A percentile compares a stretch with the other conserved stretches of the same genome.
phyloP scores from a whole-genome alignment of 2,113 vertebrate genomes.

The Crypturellus undulatus region DNA sequence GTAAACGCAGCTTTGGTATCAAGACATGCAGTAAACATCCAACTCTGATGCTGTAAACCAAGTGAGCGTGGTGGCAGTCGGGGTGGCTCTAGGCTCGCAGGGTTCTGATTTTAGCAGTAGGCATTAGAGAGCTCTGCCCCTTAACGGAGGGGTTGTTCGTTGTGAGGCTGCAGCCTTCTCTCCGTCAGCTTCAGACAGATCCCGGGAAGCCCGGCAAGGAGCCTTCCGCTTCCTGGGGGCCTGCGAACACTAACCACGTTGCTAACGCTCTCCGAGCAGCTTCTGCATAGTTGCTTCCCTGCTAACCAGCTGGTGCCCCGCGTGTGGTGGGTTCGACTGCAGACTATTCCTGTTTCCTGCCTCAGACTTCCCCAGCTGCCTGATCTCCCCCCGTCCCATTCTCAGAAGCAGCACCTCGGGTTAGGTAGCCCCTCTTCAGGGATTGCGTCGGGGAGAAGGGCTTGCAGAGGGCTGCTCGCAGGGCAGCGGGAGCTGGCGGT shows the following conservation, averaged over 20 bases:
- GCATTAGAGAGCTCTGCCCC: neutral
- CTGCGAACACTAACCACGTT: neutral
- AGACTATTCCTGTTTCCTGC: neutral
- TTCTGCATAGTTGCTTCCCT: neutral
- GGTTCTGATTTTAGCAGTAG: neutral
- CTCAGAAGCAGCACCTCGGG: neutral
- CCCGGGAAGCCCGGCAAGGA: neutral
- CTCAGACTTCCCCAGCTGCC: neutral
- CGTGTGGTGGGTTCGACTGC: neutral
- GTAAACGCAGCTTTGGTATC: conserved; percentile 24
- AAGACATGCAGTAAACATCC: conserved; percentile 71
- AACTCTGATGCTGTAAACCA: conserved; percentile 73
- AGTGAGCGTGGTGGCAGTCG: conserved; percentile 43
- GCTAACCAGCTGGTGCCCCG: conserved; percentile 29
- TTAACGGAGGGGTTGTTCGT: neutral
- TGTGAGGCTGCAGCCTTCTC: neutral
- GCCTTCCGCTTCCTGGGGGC: neutral
- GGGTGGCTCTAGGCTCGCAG: neutral
- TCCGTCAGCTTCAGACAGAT: neutral
- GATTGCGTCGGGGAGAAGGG: neutral
- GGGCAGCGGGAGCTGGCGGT: neutral
- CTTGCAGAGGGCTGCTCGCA: neutral
- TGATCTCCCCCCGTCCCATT: neutral
- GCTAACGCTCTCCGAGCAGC: conserved; percentile 41
- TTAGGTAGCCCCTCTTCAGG: neutral